Evolutionary conservation across 2,113 vertebrate species (phyloP).

Genomic region (Mobula hypostoma): DNA sequence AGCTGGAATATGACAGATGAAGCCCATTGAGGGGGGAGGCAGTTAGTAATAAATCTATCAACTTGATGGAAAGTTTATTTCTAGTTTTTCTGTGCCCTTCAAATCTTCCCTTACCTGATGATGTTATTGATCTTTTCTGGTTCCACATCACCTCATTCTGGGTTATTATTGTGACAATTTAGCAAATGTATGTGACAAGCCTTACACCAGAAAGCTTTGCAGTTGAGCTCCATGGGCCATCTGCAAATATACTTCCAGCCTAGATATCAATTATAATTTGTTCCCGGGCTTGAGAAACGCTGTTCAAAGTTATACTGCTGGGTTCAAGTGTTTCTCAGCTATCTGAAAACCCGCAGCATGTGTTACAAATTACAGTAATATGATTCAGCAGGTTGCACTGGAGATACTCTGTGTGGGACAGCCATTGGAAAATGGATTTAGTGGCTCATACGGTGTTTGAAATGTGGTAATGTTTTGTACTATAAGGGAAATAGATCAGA

Average conservation of each 20-base stretch:
- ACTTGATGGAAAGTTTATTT: no score
- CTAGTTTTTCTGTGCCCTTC: not conserved
- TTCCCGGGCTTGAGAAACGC: not conserved
- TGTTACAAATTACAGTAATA: not conserved
- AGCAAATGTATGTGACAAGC: not conserved
- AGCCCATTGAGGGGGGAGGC: no score
- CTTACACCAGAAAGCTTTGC: not conserved
- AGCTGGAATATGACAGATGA: no score
- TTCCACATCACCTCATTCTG: not conserved
- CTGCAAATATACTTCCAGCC: not conserved
- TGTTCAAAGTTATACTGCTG: not conserved
- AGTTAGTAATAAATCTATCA: no score
- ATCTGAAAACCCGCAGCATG: not conserved
- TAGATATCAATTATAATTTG: not conserved
- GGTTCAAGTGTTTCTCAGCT: not conserved
- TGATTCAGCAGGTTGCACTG: not conserved
- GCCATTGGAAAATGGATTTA: not conserved
- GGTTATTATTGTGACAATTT: not conserved
- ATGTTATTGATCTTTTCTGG: not conserved
- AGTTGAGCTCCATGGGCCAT: not conserved
- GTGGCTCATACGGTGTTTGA: not conserved
- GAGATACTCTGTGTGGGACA: not conserved
- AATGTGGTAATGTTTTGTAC: not conserved
- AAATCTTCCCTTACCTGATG: not conserved
- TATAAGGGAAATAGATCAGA: not conserved